phyloP scores from a whole-genome alignment of 2,797 vertebrate species.

The Chiroxiphia lanceolata region DNA sequence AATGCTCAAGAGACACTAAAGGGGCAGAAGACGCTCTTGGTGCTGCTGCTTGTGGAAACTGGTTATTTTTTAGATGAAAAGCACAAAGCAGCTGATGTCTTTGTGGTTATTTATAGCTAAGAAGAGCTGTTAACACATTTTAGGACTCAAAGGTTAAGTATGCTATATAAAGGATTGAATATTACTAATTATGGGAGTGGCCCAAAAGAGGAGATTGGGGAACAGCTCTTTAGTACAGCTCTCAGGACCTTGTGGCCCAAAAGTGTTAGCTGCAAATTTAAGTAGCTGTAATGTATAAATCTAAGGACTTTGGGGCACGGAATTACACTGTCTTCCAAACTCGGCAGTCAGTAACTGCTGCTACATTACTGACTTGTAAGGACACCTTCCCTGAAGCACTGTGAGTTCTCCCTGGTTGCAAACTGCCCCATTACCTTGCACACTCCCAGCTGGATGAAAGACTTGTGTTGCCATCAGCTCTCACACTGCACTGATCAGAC shows the following conservation, averaged over 20 bases:
- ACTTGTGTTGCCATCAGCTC: neutral
- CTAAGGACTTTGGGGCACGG: neutral
- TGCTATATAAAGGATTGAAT: neutral
- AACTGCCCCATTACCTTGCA: accelerated
- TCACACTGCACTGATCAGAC: neutral
- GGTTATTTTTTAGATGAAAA: neutral
- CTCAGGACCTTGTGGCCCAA: neutral
- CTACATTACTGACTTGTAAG: neutral
- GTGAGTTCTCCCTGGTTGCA: neutral
- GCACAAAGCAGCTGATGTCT: neutral
- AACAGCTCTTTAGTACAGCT: neutral
- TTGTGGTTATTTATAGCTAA: neutral
- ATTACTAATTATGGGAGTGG: neutral
- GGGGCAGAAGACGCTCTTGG: neutral
- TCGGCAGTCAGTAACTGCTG: neutral
- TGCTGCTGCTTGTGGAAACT: neutral
- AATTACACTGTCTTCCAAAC: neutral
- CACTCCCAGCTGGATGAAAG: neutral
- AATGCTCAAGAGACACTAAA: neutral
- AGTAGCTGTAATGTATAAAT: neutral
- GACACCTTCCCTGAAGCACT: neutral
- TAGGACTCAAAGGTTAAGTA: neutral
- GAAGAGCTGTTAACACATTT: neutral
- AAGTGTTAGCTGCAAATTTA: neutral
- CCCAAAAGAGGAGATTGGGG: neutral